Evolutionary conservation across 2,888 invertebrate species (phyloP), one percentile per base, ranked within the genome.

Genomic region (Zhengitettix transpicula): DNA sequence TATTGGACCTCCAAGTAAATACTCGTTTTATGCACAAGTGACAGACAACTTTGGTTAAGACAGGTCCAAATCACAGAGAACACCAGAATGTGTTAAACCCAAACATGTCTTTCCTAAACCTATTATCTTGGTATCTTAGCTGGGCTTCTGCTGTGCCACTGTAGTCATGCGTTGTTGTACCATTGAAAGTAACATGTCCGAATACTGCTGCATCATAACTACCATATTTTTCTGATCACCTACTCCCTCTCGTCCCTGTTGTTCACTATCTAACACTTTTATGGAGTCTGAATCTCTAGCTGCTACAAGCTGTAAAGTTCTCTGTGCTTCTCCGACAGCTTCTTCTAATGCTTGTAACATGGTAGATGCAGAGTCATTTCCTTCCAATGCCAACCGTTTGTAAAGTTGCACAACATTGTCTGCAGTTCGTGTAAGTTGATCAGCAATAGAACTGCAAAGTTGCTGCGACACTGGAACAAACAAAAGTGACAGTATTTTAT

Each of bases 401-500:
- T 85, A 85, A 56, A 87, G 74, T 69, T 84, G 82, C 3, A 84
- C 83, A 52, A 87, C 84, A 67, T 84, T 84, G 65, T 82, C 79
- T 5, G 86, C 84, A 0, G 85, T 82, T 65, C 77, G 76, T 10
- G 82, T 84, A 62, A 85, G 71, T 69, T 82, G 81, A 64, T 79
- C 78, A 57, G 81, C 81, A 63, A 81, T 77, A 68, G 81, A 80
- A 66, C 75, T 72, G 64, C 82, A 81, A 63, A 82, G 72, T 71
- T 81, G 81, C 60, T 78, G 78, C 60, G 82, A 81, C 60, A 82
- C 83, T 83, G 71, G 40, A 70, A 71, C 0, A 62, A 59, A 8
- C 44, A 42, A 12, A 12, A 42, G 44, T 12, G n/a, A n/a, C n/a
- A n/a, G n/a, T n/a, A n/a, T n/a, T n/a, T n/a, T n/a, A n/a, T n/a